Base-by-base conservation (phyloP, 2,888 invertebrate species). In the Sturmia bella region DNA sequence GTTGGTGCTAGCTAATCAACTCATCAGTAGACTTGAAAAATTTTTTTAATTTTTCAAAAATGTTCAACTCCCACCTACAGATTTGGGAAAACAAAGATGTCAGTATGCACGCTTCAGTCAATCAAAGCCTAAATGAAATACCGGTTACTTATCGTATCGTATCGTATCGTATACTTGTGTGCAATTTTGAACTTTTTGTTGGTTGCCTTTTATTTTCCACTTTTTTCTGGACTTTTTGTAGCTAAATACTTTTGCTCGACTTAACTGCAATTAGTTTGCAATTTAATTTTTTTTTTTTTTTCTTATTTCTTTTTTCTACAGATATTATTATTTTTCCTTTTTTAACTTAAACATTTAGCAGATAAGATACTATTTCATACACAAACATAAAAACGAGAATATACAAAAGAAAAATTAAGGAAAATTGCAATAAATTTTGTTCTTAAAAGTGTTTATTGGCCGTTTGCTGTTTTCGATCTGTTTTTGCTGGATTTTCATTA, bases 241-340 rank as follows among this genome's bases (percentile, higher is more conserved):
- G 76, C 80, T 84, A 84, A 83, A 57, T 57, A 66, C 77, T 74
- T 85, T 85, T 85, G 86, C 87, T 87, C 89, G 86, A 90, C 90
- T 89, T 88, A 89, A 89, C 89, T 88, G 86, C 90, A 89, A 89
- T 89, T 90, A 89, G 87, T 89, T 89, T 88, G 87, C 89, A 89
- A 89, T 89, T 87, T 87, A 86, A 87, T 86, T 86, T 86, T 83
- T 79, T 77, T 63, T 66, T 39, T 64, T 37, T 61, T 9, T 13
- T 61, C 9, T n/a, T 52, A 7, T n/a, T n/a, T 39, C 64, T 37
- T 61, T 9, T 13, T 61, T 9, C 17, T 52, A 7, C 13, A 39
- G 21, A 32, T 13, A 52, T 50, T 27, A 52, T 50, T 27, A 27
- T 21, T 24, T 63, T 24, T 43, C 15, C 56, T 1, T 54, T 27